Evolutionary conservation across 2,888 invertebrate species (phyloP), one percentile per base, ranked within the genome.

Genomic region (Polydrusus cervinus): DNA sequence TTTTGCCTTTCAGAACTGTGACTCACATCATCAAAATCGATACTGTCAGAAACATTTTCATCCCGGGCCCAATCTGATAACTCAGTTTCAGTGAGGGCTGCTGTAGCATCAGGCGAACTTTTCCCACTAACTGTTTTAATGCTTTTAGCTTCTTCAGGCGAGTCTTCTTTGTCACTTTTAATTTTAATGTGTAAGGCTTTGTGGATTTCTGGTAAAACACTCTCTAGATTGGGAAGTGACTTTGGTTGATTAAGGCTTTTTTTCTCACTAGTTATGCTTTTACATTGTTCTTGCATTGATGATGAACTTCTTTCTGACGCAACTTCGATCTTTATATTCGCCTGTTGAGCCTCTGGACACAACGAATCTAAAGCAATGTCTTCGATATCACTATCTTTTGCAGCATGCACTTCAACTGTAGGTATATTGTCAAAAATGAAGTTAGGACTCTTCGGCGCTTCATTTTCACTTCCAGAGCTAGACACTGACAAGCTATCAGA

Each of bases 41-140:
- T 90, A 83, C 94, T 94, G 81, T 95, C 95, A 0, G 94, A 91
- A 1, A 93, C 93, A 49, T 91, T 92, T 79, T 93, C 94, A 82
- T 96, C 95, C 3, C 93, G 91, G 0, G 95, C 95, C 96, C 95
- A 96, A 85, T 96, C 96, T 0, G 95, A 95, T n/a, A 95, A 88
- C 84, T 96, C 96, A 0, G 95, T 95, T 86, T 96, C 96, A 0
- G 95, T 95, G 11, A 95, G 88, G 2, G 92, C 94, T 0, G 93
- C 91, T 0, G 93, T 93, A 0, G 92, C 92, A 0, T 86, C 86
- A 0, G 87, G 90, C 81, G 87, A 90, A 84, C 90, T 85, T 81
- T 90, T 81, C 80, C 90, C 81, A 65, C 83, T 82, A n/a, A 79
- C 71, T 11, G 74, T 78, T 40, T 70, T 74, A 45, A 86, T 75